phyloP scores from a whole-genome alignment of 2,888 invertebrate species.

The Pantelozetes paolii region DNA sequence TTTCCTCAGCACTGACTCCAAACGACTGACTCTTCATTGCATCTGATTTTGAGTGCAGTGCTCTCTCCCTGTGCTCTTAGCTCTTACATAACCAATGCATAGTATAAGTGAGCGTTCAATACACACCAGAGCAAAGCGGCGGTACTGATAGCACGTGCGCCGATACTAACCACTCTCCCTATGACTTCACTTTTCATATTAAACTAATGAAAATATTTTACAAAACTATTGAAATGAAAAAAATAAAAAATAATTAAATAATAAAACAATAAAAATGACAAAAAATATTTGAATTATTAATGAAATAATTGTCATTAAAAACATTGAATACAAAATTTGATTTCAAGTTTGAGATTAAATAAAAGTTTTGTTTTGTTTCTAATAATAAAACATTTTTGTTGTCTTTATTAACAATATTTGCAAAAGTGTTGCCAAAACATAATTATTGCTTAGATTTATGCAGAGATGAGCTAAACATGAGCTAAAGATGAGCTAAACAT shows the following conservation, averaged over 20 bases:
- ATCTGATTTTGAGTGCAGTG: constrained; percentile 31
- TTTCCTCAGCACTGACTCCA: constrained; percentile 6
- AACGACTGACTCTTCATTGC: constrained; percentile 28
- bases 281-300: no score
- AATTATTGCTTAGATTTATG: constrained; percentile 4
- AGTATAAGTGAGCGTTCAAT: constrained; percentile 5
- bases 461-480: neutral
- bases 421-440: constrained; percentile 3
- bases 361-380: neutral
- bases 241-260: neutral
- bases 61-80: neutral
- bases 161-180: constrained; percentile 11
- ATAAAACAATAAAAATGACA: neutral
- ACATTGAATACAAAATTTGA: neutral
- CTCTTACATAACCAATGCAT: neutral
- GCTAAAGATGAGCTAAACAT: neutral
- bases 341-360: neutral
- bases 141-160: constrained; percentile 34
- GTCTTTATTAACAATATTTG: neutral
- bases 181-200: constrained; percentile 25
- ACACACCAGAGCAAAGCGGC: constrained; percentile 8
- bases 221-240: neutral
- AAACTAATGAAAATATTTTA: neutral
- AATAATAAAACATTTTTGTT: constrained; percentile 9
- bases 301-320: constrained; percentile 3